A percentile compares a stretch with the other conserved stretches of the same genome.
These are phyloP conservation scores for Selenia dentaria DNA, from an alignment of 2,888 invertebrate species.

Conservation along the genomic window DNA sequence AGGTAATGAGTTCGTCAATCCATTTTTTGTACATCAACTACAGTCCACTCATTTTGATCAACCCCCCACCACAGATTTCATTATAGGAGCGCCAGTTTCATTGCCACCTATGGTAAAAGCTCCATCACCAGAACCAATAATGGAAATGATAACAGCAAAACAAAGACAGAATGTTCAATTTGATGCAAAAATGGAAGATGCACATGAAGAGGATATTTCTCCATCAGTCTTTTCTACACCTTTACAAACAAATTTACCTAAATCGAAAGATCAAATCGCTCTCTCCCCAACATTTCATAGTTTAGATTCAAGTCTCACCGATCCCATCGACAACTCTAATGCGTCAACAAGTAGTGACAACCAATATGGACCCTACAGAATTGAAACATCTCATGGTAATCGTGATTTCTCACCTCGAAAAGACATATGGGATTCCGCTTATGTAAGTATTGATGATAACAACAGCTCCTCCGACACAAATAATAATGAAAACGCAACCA, in stretches of 20 bases:
- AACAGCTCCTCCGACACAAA: conserved; percentile 73
- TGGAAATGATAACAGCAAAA: conserved; percentile 47
- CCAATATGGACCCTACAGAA: conserved; percentile 44
- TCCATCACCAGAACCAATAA: conserved; percentile 58
- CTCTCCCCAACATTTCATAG: conserved; percentile 59
- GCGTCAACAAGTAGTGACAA: conserved; percentile 45
- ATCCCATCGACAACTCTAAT: conserved; percentile 48
- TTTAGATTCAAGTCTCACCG: conserved; percentile 55
- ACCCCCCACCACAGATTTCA: conserved; percentile 67
- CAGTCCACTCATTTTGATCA: conserved; percentile 42
- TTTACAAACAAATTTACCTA: conserved; percentile 35
- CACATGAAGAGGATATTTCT: conserved; percentile 24
- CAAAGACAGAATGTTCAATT: not conserved
- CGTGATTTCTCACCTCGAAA: conserved; percentile 60
- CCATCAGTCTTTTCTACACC: conserved; percentile 45
- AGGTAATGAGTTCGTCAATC: conserved; percentile 66
- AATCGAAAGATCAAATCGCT: conserved; percentile 32
- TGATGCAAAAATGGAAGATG: conserved; percentile 22
- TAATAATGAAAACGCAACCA: conserved; percentile 57
- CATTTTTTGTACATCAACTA: conserved; percentile 63
- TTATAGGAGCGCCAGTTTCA: conserved; percentile 81
- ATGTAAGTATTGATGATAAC: conserved; percentile 81
- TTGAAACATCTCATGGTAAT: conserved; percentile 38
- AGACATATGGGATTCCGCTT: conserved; percentile 82
- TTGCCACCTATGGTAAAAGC: conserved; percentile 65